Evolutionary conservation across 2,797 vertebrate genomes (phyloP).

Genomic region (Naso thynnoides): DNA sequence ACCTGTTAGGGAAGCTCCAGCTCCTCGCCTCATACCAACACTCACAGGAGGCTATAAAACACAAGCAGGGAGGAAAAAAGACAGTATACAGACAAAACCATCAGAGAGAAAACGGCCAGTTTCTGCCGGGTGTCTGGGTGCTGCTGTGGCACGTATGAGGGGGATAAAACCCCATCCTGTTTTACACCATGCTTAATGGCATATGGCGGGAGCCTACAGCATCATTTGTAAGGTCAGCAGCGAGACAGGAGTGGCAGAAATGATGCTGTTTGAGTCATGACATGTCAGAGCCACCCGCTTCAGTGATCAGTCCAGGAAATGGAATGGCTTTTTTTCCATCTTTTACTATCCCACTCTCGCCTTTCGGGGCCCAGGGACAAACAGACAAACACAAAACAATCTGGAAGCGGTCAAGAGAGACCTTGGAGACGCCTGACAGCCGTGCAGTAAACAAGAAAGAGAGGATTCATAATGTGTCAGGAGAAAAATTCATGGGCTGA

Average conservation of each 20-base stretch:
- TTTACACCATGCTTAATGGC: slow-evolving; percentile 83
- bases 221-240: slow-evolving; percentile 86
- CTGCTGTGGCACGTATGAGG: slow-evolving; percentile 12
- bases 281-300: slow-evolving; percentile 82
- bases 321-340: slow-evolving; percentile 74
- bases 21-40: slow-evolving; percentile 63
- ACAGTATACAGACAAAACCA: slow-evolving; percentile 46
- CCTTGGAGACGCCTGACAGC: slow-evolving; percentile 78
- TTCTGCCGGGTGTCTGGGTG: slow-evolving; percentile 7
- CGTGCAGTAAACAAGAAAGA: slow-evolving; percentile 67
- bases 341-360: slow-evolving; percentile 68
- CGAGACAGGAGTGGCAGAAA: slow-evolving; percentile 84
- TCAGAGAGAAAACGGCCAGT: slow-evolving; percentile 49
- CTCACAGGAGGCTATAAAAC: slow-evolving; percentile 71
- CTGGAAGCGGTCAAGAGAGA: slow-evolving; percentile 73
- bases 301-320: slow-evolving; percentile 87
- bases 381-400: slow-evolving; percentile 80
- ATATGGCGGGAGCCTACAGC: slow-evolving; percentile 80
- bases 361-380: slow-evolving; percentile 73
- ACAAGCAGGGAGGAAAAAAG: slow-evolving; percentile 34
- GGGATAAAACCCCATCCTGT: slow-evolving; percentile 62
- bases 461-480: slow-evolving; percentile 61
- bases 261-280: slow-evolving; percentile 87
- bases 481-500: slow-evolving; percentile 42
- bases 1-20: slow-evolving; percentile 82